phyloP scores from a whole-genome alignment of 2,888 invertebrate genomes.

The Matsumyia berberina region DNA sequence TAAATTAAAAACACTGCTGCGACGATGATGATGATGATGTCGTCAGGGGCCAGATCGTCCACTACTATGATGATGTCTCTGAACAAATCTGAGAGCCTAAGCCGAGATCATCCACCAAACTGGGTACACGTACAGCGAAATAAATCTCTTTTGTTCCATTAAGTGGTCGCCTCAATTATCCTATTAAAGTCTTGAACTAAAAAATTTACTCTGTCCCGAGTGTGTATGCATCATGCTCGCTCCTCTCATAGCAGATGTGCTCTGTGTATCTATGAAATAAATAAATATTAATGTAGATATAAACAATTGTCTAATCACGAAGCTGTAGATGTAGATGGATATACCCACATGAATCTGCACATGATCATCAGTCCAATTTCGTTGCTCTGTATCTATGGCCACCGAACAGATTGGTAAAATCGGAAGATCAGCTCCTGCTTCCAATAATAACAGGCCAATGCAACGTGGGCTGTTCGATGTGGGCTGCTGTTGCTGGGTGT shows the following conservation, averaged over 20 bases:
- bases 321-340: slow-evolving; percentile 53
- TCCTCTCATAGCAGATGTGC: slow-evolving; percentile 49
- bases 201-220: slow-evolving; percentile 46
- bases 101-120: slow-evolving; percentile 71
- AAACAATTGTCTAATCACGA: slow-evolving; percentile 74
- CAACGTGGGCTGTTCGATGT: slow-evolving; percentile 10
- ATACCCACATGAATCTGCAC: slow-evolving; percentile 64
- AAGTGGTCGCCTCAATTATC: slow-evolving; percentile 75
- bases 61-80: slow-evolving; percentile 38
- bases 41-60: slow-evolving; percentile 25
- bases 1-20: slow-evolving; percentile 60
- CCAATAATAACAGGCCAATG: slow-evolving; percentile 13
- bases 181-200: slow-evolving; percentile 76
- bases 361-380: slow-evolving; percentile 33
- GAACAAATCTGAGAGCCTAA: slow-evolving; percentile 59
- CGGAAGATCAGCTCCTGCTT: slow-evolving; percentile 32
- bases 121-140: slow-evolving; percentile 54
- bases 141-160: slow-evolving; percentile 76
- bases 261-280: slow-evolving; percentile 59
- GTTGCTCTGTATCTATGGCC: background rate
- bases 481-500: background rate
- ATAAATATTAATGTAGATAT: slow-evolving; percentile 56
- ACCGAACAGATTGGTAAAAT: slow-evolving; percentile 53
- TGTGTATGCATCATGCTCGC: slow-evolving; percentile 41
- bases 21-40: slow-evolving; percentile 46